Base-by-base conservation (phyloP, 2,888 invertebrate genomes). In the Morpho deidamia region DNA sequence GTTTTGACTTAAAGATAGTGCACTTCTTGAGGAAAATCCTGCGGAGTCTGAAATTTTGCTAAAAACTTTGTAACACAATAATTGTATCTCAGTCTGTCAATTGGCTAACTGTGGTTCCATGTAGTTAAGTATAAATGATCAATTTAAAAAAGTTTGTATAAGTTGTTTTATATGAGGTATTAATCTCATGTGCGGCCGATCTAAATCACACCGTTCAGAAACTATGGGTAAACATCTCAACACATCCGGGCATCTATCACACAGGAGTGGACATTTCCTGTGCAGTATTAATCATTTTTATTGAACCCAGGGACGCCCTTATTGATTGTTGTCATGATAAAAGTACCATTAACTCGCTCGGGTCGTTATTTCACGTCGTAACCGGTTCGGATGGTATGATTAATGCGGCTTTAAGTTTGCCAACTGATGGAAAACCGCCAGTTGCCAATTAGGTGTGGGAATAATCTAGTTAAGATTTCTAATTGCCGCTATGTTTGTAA, bases 271-370 rank as follows among this genome's bases (percentile, higher is more conserved):
- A 72, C 77, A 71, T 63, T 66, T 70, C 64, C 67, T 61, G 58
- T 52, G 55, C 43, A 56, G 59, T 74, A 82, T 82, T 81, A 81
- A 83, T 83, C 83, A 83, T 78, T 81, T 81, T 82, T 82, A 82
- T 83, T 76, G 77, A 76, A 73, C 78, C 71, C 63, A 66, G 65
- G 70, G 71, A 69, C 63, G 70, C 65, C 67, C 73, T 74, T 78
- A 81, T 78, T 80, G 82, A 80, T 81, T 79, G 76, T 73, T 57
- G 62, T 60, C 74, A 72, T 79, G 77, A 82, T 81, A 78, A 79
- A 78, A 74, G 70, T 64, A 65, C 76, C 78, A 80, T 82, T 80
- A 81, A 74, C 74, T 74, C 55, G 57, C 58, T 55, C 55, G 56
- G 53, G 42, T 58, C 59, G 61, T 60, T 59, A 63, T 56, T 54